These are phyloP conservation scores for Cephus pygmeus DNA, from an alignment of 2,888 invertebrate genomes.

Conservation along the genomic window DNA sequence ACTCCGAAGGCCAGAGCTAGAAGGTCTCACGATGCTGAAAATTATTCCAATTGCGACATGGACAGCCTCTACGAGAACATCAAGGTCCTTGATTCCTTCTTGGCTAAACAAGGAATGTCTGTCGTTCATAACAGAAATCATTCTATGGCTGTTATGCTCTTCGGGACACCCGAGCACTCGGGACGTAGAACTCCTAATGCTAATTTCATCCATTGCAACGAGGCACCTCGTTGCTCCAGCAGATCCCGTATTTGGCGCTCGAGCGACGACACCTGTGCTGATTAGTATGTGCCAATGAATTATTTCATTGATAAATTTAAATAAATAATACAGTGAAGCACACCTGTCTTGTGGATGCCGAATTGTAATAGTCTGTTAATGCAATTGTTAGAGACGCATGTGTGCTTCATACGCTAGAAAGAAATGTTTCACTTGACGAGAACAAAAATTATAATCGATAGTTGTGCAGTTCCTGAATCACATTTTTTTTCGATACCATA, in stretches of 20 bases:
- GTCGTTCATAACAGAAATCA: conserved; percentile 27
- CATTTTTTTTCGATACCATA: not conserved
- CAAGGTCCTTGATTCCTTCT: conserved; percentile 49
- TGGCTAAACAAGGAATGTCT: conserved; percentile 33
- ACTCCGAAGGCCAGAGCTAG: conserved; percentile 14
- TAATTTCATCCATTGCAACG: conserved; percentile 10
- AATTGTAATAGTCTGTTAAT: not conserved
- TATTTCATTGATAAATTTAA: conserved; percentile 1
- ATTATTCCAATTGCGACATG: conserved; percentile 46
- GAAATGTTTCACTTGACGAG: not conserved
- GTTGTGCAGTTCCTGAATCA: not conserved
- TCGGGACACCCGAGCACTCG: conserved; percentile 42
- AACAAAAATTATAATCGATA: not conserved
- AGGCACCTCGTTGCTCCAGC: conserved; percentile 26
- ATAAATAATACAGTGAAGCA: not conserved
- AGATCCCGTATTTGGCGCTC: conserved; percentile 40
- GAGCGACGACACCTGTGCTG: conserved; percentile 37
- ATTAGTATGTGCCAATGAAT: conserved; percentile 22
- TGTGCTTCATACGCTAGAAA: not conserved
- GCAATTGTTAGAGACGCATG: not conserved
- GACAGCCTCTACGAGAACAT: conserved; percentile 54
- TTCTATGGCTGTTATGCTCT: conserved; percentile 38
- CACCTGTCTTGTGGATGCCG: not conserved
- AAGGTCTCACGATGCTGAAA: conserved; percentile 7
- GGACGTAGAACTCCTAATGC: not conserved